Evolutionary conservation across 1,140 invertebrate species (phyloP).

Genomic region (Globodera ellingtonae): DNA sequence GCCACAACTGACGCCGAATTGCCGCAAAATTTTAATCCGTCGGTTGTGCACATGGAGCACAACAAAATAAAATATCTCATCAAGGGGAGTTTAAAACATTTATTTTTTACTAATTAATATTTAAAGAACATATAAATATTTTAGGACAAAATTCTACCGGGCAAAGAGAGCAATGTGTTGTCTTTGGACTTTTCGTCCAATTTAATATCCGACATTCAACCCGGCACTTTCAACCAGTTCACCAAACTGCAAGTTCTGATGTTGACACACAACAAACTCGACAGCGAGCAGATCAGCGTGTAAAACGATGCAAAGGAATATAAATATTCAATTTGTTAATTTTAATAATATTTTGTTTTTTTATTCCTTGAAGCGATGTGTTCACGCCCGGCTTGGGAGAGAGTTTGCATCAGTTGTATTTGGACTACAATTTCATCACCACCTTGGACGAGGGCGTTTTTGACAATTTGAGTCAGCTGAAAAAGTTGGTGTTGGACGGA

Average conservation of each 20-base stretch:
- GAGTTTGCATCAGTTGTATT: slow-evolving; percentile 27
- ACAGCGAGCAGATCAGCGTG: slow-evolving; percentile 29
- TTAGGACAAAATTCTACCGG: slow-evolving; percentile 31
- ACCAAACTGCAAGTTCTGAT: slow-evolving; percentile 30
- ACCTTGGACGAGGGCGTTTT: slow-evolving; percentile 32
- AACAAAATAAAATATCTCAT: not conserved
- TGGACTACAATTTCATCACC: slow-evolving; percentile 30
- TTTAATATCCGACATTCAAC: slow-evolving; percentile 23
- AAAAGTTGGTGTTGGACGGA: slow-evolving; percentile 31
- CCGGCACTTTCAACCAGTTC: slow-evolving; percentile 23
- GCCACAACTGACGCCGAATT: not conserved
- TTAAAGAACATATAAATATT: not conserved
- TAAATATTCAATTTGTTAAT: not conserved
- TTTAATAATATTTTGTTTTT: not conserved
- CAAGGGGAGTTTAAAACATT: not conserved
- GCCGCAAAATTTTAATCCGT: not conserved
- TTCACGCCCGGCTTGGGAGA: slow-evolving; percentile 13
- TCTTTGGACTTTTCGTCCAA: slow-evolving; percentile 31
- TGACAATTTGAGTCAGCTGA: slow-evolving; percentile 29
- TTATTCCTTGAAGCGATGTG: slow-evolving; percentile 21
- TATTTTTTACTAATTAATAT: not conserved
- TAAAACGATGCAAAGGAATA: not conserved
- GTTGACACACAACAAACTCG: slow-evolving; percentile 29
- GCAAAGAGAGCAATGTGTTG: slow-evolving; percentile 21
- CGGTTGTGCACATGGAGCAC: not conserved